Percentiles rank a stretch among this genome's conserved stretches.
Evolutionary conservation across 2,797 vertebrate genomes (phyloP).

Genomic region (Oreochromis mossambicus): DNA sequence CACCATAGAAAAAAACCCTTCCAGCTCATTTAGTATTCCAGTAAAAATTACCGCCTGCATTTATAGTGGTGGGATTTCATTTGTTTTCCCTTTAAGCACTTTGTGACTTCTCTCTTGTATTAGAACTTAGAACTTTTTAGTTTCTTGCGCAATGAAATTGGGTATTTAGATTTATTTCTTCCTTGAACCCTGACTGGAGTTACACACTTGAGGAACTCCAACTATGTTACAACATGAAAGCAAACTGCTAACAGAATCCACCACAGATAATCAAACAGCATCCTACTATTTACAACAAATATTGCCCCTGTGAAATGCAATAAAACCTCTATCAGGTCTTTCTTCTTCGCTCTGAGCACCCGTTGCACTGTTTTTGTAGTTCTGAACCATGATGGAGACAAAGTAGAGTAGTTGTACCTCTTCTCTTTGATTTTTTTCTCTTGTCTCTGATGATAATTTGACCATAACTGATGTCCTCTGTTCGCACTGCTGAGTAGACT

Average conservation of each 20-base stretch:
- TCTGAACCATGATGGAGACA: neutral
- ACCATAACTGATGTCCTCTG: neutral
- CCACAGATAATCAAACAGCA: neutral
- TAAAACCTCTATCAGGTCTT: accelerated
- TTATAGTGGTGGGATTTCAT: neutral
- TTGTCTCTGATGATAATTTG: neutral
- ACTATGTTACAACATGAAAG: accelerated
- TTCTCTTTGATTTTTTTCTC: neutral
- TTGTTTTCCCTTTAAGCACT: neutral
- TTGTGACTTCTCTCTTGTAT: neutral
- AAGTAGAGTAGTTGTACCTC: accelerated
- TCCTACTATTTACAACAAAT: neutral
- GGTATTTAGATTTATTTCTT: neutral
- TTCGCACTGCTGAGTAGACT: neutral
- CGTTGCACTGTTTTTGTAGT: neutral
- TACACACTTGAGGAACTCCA: neutral
- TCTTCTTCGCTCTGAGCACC: neutral
- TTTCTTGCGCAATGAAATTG: too few relatives aligned
- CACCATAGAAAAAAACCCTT: neutral
- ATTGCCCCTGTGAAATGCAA: accelerated
- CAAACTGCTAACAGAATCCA: neutral
- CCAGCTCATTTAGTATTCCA: neutral
- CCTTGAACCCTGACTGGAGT: neutral
- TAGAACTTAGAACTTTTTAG: too few relatives aligned
- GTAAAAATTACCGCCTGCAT: accelerated